Evolutionary conservation across 2,797 vertebrate genomes (phyloP).

Genomic region (Danio tinwini): DNA sequence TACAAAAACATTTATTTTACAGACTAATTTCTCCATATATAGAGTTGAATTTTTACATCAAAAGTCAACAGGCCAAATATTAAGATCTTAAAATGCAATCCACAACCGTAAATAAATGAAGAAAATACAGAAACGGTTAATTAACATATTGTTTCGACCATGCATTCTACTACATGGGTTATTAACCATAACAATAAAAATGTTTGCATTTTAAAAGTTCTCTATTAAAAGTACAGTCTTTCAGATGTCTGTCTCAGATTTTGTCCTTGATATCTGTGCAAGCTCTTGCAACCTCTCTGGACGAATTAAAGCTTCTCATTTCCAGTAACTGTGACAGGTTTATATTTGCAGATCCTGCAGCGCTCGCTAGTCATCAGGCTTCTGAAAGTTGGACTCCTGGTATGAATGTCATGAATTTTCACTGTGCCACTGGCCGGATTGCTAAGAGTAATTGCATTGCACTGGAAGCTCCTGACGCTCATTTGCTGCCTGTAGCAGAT

Average conservation of each 20-base stretch:
- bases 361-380: slow-evolving; percentile 24
- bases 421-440: slow-evolving; percentile 45
- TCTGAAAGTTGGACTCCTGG: slow-evolving; percentile 30
- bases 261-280: neutral
- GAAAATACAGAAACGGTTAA: no score
- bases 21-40: no score
- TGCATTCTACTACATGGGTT: no score
- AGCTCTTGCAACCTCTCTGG: neutral
- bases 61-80: no score
- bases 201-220: neutral
- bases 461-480: slow-evolving; percentile 46
- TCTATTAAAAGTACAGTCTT: neutral
- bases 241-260: neutral
- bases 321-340: slow-evolving; percentile 26
- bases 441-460: slow-evolving; percentile 48
- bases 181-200: neutral
- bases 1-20: no score
- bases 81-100: no score
- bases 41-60: no score
- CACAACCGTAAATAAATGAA: no score
- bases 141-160: no score
- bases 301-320: slow-evolving; percentile 12
- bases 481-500: slow-evolving; percentile 44
- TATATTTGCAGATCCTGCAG: slow-evolving; percentile 12
- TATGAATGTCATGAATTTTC: slow-evolving; percentile 46